Evolutionary conservation across 2,888 invertebrate species (phyloP).

Genomic region (Thyatira batis): DNA sequence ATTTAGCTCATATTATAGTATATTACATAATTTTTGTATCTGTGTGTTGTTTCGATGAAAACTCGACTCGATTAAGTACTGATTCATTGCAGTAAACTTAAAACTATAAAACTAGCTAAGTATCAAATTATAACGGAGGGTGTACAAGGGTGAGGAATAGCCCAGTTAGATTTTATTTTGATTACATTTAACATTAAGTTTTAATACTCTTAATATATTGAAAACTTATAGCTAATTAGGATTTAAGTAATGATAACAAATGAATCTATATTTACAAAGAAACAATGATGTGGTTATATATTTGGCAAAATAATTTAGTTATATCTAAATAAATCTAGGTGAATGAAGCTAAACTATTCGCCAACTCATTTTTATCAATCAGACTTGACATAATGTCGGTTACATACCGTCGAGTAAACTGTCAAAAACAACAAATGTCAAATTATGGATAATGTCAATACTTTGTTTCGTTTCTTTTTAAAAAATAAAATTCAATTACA

Average conservation of each 20-base stretch:
- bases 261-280: slow-evolving; percentile 69
- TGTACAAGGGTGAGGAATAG: slow-evolving; percentile 38
- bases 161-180: slow-evolving; percentile 36
- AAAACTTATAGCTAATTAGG: slow-evolving; percentile 31
- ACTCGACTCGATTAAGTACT: neutral
- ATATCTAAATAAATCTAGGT: slow-evolving; percentile 40
- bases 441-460: slow-evolving; percentile 10
- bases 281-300: slow-evolving; percentile 59
- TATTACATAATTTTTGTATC: neutral
- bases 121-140: slow-evolving; percentile 42
- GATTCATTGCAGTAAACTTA: slow-evolving; percentile 32
- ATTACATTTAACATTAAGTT: slow-evolving; percentile 20
- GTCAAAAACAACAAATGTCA: slow-evolving; percentile 21
- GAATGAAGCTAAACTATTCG: slow-evolving; percentile 41
- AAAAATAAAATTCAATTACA: slow-evolving; percentile 9
- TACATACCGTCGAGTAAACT: slow-evolving; percentile 41
- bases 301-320: slow-evolving; percentile 78
- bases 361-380: slow-evolving; percentile 31
- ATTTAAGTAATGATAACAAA: slow-evolving; percentile 47
- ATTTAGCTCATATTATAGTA: too few relatives aligned
- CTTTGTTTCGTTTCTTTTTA: slow-evolving; percentile 7
- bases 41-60: neutral
- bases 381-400: slow-evolving; percentile 41
- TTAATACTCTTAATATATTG: slow-evolving; percentile 12
- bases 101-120: slow-evolving; percentile 33